Evolutionary conservation across 1,140 invertebrate species (phyloP), one percentile per base, ranked within the genome.

Genomic region (Thereuonema tuberculata): DNA sequence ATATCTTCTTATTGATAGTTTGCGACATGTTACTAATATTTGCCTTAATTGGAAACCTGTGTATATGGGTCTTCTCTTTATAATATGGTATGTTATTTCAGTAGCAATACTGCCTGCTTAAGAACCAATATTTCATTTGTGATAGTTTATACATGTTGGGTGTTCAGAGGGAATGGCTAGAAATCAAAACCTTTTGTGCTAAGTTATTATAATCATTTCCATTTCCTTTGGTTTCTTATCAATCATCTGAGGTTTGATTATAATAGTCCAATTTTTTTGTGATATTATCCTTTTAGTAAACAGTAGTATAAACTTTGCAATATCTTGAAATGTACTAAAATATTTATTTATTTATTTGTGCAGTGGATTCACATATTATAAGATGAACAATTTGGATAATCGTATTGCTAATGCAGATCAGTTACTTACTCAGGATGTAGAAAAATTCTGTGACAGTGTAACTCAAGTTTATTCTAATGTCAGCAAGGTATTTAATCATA

Each of bases 401-500:
- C 76, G 92, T 69, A 95, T 98, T 73, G 81, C 90, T 2, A 98
- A 98, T 78, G 86, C 93, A 20, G 96, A 98, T 76, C 95, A 98
- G 72, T 76, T 98, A 24, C 75, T 99, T 46, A 97, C 94, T 3
- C 92, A 88, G 15, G 96, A 99, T 74, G 86, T 98, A 2, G 94
- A 98, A 70, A 94, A 93, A 73, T 98, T 99, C 75, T 97, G 93
- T 72, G 87, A 93, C 65, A 89, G 90, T 62, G 83, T 95, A 58
- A 88, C 92, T 12, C 91, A 98, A 69, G 76, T 98, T 1, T 99
- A 99, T 75, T 94, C 92, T 50, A 97, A 98, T 74, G 82, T 98
- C n/a, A 90, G 89, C 64, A 99, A 99, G 68, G 78, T 79, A 65
- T 66, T 49, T n/a, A 9, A 43, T 43, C n/a, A 43, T 43, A 9